Conservation (phyloP, 2,797 vertebrate species). For the Prionace glauca region DNA sequence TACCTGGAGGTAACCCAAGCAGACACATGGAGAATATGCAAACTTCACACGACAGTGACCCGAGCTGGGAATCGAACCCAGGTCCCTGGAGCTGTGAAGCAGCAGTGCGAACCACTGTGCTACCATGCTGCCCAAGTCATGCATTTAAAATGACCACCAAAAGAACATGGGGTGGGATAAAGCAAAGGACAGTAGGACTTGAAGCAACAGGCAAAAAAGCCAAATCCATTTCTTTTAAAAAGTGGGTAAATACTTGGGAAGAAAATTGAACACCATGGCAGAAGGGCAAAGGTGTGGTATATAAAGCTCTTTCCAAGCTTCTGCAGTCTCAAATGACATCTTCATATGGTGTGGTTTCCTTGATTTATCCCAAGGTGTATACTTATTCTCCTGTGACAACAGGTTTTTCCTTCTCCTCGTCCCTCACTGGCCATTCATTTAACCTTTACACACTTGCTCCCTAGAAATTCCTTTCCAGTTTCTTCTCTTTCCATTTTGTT, state of each 20-base stretch:
- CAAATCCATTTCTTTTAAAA: not conserved
- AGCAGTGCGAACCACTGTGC: no score
- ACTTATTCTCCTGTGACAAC: no score
- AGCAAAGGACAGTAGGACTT: not conserved
- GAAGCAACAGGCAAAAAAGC: not conserved
- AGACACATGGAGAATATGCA: no score
- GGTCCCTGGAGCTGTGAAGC: no score
- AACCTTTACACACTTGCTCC: not conserved
- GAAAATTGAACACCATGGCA: not conserved
- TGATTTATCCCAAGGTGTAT: no score
- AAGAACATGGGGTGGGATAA: not conserved
- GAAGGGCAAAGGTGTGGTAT: not conserved
- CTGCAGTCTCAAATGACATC: no score
- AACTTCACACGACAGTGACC: no score
- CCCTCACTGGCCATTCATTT: not conserved
- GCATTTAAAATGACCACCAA: not conserved
- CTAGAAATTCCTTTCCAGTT: not conserved
- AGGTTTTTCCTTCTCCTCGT: no score
- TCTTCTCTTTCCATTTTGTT: not conserved
- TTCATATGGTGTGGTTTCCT: no score
- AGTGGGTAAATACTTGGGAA: no score
- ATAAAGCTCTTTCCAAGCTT: not conserved
- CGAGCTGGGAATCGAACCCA: no score
- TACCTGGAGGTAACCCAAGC: no score
- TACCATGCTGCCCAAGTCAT: not conserved